These are phyloP conservation scores for human DNA, from an alignment of 2,113 vertebrate species.

Conservation along the genomic window GRCh38 chr1:178228501-178229000, in stretches of 20 bases:
- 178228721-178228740: neutral
- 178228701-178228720: neutral
- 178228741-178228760: neutral
- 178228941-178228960: neutral
- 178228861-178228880: neutral
- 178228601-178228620: constrained; percentile 26
- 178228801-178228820: constrained; percentile 2
- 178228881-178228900: neutral
- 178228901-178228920: neutral
- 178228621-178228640: neutral
- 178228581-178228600: neutral
- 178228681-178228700: neutral
- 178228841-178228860: neutral
- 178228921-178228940: neutral
- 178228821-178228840: neutral
- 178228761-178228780: neutral
- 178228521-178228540: no score
- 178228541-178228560: no score
- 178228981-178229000: constrained; percentile 34
- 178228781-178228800: constrained; percentile 7
- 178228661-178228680: neutral
- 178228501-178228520: no score
- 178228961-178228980: neutral
- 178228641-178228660: neutral
- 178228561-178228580: no score